A percentile compares a stretch with the other conserved stretches of the same genome.
phyloP scores from a whole-genome alignment of 2,888 invertebrate species.

The Tipula vernalis region DNA sequence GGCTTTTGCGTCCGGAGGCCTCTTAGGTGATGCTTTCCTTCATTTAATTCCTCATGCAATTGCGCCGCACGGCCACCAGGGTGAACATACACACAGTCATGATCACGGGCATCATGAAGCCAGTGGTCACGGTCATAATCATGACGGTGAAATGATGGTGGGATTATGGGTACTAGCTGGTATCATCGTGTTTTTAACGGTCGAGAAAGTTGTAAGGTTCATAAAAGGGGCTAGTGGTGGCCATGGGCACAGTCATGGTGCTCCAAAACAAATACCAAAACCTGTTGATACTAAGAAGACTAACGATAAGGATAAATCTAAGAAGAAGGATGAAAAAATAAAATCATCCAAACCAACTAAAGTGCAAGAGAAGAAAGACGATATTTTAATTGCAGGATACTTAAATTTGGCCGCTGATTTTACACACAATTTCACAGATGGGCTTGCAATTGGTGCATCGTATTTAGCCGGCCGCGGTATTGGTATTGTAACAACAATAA shows the following conservation, averaged over 20 bases:
- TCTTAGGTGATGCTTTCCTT: constrained; percentile 96
- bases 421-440: constrained; percentile 98
- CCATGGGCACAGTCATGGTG: constrained; percentile 59
- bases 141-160: constrained; percentile 72
- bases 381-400: constrained; percentile 75
- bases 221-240: constrained; percentile 73
- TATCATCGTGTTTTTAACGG: constrained; percentile 79
- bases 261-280: constrained; percentile 18
- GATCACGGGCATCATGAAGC: constrained; percentile 40
- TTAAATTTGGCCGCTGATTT: constrained; percentile 97
- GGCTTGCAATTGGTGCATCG: constrained; percentile 96
- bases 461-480: constrained; percentile 82
- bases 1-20: constrained; percentile 89
- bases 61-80: constrained; percentile 40
- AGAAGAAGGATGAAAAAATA: constrained; percentile 30
- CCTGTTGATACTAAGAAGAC: constrained; percentile 23
- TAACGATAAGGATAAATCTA: constrained; percentile 20
- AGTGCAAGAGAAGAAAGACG: constrained; percentile 30
- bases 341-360: constrained; percentile 34
- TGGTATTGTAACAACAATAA: constrained; percentile 84
- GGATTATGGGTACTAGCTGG: constrained; percentile 92
- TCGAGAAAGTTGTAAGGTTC: constrained; percentile 85
- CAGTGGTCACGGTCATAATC: constrained; percentile 39
- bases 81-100: constrained; percentile 27
- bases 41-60: constrained; percentile 97